Percentiles rank a stretch among this genome's conserved stretches.
Evolutionary conservation across 2,888 invertebrate genomes (phyloP).

Genomic region (Zootermopsis nevadensis): DNA sequence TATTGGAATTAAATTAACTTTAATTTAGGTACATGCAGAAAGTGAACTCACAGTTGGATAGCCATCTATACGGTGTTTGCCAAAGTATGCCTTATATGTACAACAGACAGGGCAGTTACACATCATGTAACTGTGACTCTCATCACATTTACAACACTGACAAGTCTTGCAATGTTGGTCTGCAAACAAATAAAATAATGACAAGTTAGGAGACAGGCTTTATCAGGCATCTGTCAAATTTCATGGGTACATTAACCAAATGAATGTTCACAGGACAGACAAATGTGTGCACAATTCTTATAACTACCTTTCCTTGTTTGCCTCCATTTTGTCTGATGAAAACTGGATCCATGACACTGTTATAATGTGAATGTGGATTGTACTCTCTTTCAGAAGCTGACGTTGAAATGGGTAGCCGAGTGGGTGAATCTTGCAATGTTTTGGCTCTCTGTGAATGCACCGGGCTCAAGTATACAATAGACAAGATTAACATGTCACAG

Average conservation of each 20-base stretch:
- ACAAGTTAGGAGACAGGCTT: neutral
- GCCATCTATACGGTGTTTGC: neutral
- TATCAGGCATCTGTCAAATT: neutral
- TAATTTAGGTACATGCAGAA: neutral
- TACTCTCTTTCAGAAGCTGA: neutral
- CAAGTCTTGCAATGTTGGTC: neutral
- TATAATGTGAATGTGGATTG: neutral
- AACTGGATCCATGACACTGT: neutral
- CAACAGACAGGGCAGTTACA: neutral
- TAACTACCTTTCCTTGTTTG: neutral
- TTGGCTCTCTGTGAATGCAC: neutral
- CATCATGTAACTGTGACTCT: neutral
- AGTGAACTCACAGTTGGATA: neutral
- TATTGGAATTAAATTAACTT: too few species aligned
- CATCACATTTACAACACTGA: neutral
- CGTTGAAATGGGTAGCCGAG: neutral
- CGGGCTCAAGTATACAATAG: neutral
- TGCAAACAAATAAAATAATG: neutral
- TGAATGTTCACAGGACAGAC: neutral
- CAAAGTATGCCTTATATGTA: neutral
- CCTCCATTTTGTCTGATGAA: neutral
- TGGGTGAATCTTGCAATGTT: neutral
- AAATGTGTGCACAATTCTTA: too few species aligned
- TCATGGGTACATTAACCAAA: too few species aligned
- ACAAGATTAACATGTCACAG: too few species aligned